phyloP scores from a whole-genome alignment of 1,140 invertebrate species.

The Theocolax elegans region DNA sequence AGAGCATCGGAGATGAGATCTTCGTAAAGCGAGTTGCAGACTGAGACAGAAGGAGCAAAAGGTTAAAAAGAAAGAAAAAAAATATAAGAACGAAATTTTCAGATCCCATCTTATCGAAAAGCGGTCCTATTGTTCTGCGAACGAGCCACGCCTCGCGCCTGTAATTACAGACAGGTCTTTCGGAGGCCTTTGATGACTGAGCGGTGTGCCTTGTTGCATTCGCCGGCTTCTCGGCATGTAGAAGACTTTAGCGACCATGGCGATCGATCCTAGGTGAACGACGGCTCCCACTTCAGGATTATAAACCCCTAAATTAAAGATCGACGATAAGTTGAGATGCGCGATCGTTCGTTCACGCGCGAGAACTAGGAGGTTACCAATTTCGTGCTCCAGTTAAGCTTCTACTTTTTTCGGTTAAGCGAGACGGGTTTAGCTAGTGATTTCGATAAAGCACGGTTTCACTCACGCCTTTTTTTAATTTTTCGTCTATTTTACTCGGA shows the following conservation, averaged over 20 bases:
- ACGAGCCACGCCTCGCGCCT: slow-evolving; percentile 65
- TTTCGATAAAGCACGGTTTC: slow-evolving; percentile 10
- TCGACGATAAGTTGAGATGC: slow-evolving; percentile 42
- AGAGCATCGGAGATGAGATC: slow-evolving; percentile 56
- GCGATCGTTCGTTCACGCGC: background rate
- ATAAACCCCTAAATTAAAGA: slow-evolving; percentile 48
- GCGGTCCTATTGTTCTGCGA: slow-evolving; percentile 65
- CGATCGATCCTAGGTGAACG: slow-evolving; percentile 53
- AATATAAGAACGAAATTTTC: slow-evolving; percentile 40
- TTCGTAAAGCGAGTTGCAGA: slow-evolving; percentile 7
- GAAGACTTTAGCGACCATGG: no score
- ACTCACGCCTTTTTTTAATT: background rate
- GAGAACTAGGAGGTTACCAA: slow-evolving; percentile 3
- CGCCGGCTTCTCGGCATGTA: slow-evolving; percentile 43
- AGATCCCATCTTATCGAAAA: slow-evolving; percentile 58
- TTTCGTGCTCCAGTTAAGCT: background rate
- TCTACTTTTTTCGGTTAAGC: background rate
- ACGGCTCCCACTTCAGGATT: slow-evolving; percentile 34
- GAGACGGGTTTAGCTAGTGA: background rate
- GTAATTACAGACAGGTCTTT: slow-evolving; percentile 66
- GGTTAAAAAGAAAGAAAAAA: slow-evolving; percentile 54
- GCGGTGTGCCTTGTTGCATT: slow-evolving; percentile 46
- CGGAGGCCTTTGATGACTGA: slow-evolving; percentile 63
- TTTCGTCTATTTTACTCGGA: no score
- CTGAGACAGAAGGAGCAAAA: slow-evolving; percentile 53